Base-by-base conservation (phyloP, 2,797 vertebrate species). In the Sebastes matsubarae region DNA sequence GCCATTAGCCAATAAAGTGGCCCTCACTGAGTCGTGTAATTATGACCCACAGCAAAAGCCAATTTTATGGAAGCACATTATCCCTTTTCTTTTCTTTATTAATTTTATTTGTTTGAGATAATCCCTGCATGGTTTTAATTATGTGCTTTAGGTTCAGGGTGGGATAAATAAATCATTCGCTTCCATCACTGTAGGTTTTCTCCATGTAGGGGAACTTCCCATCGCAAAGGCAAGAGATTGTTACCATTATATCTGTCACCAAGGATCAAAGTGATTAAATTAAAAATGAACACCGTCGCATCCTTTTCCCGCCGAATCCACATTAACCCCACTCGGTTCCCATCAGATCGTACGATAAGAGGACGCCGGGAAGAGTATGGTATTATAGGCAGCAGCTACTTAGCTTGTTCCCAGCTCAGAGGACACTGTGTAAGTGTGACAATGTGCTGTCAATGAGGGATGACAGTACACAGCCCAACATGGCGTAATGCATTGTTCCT, bases 11-110 rank as follows among this genome's bases (percentile, higher is more conserved):
- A 94, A 92, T 94, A 91, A 94, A 94, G 92, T 91, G 91, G 89
- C 92, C 93, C 93, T 93, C 91, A 88, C 90, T 95, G 94, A 94
- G 87, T 95, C 89, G 88, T 94, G 93, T 96, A 95, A 96, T 96
- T 95, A 95, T 92, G 93, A 96, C 93, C 95, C 94, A 92, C 89
- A 94, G 94, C 93, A 93, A 93, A 52, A 94, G 93, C 91, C 87
- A 80, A 87, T 92, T 93, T 94, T 85, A 94, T 90, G 81, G 88
- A 87, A 77, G 68, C 87, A 85, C 84, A 93, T 93, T 90, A 89
- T 84, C 85, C 88, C 79, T 86, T 50, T 84, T 85, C 79, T 91
- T 93, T 87, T 89, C 87, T 89, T 87, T 85, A 91, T 92, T 94
- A 92, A 93, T 95, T 93, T 82, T 92, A 94, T 95, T 95, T 95